These are phyloP conservation scores for Clistopyga incitator DNA, from an alignment of 2,888 invertebrate species.

Conservation along the genomic window DNA sequence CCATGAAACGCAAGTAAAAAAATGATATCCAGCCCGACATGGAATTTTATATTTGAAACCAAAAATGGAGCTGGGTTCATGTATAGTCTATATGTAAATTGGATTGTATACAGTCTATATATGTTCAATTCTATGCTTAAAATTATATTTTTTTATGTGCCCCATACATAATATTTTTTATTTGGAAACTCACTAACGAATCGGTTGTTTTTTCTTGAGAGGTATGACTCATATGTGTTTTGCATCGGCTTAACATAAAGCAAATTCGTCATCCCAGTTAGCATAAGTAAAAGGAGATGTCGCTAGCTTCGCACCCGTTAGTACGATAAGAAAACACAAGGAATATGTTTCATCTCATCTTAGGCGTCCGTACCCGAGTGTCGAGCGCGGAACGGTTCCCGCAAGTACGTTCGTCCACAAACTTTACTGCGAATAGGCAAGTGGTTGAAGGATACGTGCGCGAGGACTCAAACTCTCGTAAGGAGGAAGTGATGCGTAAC, in stretches of 20 bases:
- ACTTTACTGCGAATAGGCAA: constrained; percentile 13
- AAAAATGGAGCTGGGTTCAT: too few species aligned
- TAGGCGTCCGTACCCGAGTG: neutral
- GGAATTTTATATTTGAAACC: too few species aligned
- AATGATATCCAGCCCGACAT: too few species aligned
- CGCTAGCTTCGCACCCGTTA: neutral
- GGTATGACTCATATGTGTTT: neutral
- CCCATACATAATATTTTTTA: too few species aligned
- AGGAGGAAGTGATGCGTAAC: constrained; percentile 21
- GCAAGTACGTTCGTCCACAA: constrained; percentile 9
- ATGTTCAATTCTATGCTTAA: too few species aligned
- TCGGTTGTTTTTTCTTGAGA: too few species aligned
- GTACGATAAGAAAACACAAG: neutral
- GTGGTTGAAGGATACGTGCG: constrained; percentile 11
- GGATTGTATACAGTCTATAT: too few species aligned
- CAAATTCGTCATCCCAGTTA: neutral
- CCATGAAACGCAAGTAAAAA: too few species aligned
- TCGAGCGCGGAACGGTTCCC: constrained; percentile 2
- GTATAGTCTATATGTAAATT: too few species aligned
- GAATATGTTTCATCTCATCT: neutral
- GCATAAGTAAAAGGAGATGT: neutral
- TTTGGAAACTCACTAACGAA: too few species aligned
- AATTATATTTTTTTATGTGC: too few species aligned
- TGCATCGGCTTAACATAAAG: neutral
- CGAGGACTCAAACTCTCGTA: constrained; percentile 15